Percentiles rank a stretch among this genome's conserved stretches.
These are phyloP conservation scores for Sebastolobus altivelis DNA, from an alignment of 2,797 vertebrate species.

Conservation along the genomic window DNA sequence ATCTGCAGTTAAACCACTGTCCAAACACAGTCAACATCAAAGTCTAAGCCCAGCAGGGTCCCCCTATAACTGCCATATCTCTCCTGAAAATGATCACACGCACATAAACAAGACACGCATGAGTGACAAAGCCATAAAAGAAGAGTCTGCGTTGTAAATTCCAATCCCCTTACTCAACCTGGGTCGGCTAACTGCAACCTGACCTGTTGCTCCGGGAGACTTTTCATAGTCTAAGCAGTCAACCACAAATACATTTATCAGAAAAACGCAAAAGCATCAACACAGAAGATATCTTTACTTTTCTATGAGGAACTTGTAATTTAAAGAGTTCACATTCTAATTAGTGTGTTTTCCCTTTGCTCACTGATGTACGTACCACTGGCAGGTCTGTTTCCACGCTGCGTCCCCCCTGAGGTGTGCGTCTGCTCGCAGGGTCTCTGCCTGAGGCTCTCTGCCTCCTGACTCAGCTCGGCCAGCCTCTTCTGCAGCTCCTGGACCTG, in stretches of 20 bases:
- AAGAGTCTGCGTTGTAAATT: slow-evolving; percentile 60
- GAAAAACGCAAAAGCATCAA: slow-evolving; percentile 1
- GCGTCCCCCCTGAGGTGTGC: slow-evolving; percentile 38
- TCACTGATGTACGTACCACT: slow-evolving; percentile 68
- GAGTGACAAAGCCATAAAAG: slow-evolving; percentile 58
- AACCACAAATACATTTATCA: slow-evolving; percentile 14
- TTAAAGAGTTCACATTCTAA: background rate
- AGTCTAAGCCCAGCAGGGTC: slow-evolving; percentile 19
- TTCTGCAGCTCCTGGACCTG: slow-evolving; percentile 77
- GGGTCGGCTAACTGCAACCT: slow-evolving; percentile 36
- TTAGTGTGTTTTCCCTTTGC: background rate
- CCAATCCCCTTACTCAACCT: slow-evolving; percentile 51
- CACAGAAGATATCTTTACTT: background rate
- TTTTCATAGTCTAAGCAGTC: slow-evolving; percentile 14
- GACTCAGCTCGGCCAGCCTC: slow-evolving; percentile 72
- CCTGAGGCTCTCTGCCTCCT: slow-evolving; percentile 79
- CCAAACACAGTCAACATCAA: slow-evolving; percentile 17
- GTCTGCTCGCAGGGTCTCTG: slow-evolving; percentile 75
- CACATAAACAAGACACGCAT: slow-evolving; percentile 34
- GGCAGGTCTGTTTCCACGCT: slow-evolving; percentile 65
- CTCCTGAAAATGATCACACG: slow-evolving; percentile 22
- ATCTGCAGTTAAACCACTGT: background rate
- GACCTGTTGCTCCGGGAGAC: slow-evolving; percentile 27
- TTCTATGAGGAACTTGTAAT: background rate
- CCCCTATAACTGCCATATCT: background rate